Evolutionary conservation across 1,140 invertebrate genomes (phyloP), one percentile per base, ranked within the genome.

Genomic region (Popillia japonica): DNA sequence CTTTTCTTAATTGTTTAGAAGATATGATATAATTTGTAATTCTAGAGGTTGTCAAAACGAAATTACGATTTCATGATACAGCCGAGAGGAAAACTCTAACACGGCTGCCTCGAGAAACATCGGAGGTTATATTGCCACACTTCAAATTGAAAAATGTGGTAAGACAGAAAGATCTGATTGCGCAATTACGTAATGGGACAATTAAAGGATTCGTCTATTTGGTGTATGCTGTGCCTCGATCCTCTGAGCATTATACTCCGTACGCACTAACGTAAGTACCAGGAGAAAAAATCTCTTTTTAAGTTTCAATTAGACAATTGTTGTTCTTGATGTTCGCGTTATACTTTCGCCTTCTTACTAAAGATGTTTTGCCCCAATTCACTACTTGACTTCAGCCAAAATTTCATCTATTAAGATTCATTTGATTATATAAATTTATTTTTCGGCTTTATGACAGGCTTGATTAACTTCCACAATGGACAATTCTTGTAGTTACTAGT

Each of bases 201-300:
- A 86, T 90, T 11, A 86, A 88, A 75, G 89, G 88, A 7, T 94
- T 93, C 83, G 88, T 92, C 6, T 94, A 94, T 80, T 89, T 94
- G 88, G 88, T 90, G 40, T 94, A 93, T 82, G 90, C 92, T 64
- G 90, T 93, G 6, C 90, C 91, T 23, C 89, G 89, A 80, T 89
- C 90, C 3, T 93, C 92, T 74, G 90, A 93, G 81, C 90, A 90
- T 82, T 94, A 93, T 76, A 92, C 91, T 0, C 93, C 92, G 6
- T 94, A 94, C 82, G 91, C 88, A 79, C 85, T 92, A 42, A 90
- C 87, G 90, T 91, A 87, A 86, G 86, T 84, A 0, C 1, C 27
- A 34, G 27, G n/a, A n/a, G n/a, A n/a, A n/a, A 34, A 34, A 34
- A 34, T 34, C 2, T 34, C 27, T 34, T 34, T 4, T 34, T 34